phyloP scores from a whole-genome alignment of 2,888 invertebrate species.

The Sepiola atlantica region DNA sequence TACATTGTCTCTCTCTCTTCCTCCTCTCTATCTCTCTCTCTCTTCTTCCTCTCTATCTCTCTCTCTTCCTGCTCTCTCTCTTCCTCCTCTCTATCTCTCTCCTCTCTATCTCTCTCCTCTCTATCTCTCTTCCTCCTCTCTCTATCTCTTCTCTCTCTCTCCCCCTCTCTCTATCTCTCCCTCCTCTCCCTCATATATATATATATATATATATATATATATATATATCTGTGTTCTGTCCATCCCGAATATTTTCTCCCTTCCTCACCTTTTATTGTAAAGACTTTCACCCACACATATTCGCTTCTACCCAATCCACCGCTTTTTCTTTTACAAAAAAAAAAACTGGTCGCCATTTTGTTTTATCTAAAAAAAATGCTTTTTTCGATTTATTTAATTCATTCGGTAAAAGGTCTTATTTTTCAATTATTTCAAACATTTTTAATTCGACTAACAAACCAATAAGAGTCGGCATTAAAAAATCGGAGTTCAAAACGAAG shows the following conservation, averaged over 20 bases:
- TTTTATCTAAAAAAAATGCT: neutral
- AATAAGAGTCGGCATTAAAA: neutral
- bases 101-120: neutral
- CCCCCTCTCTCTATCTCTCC: neutral
- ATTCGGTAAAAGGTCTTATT: conserved; percentile 19
- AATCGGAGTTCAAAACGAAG: neutral
- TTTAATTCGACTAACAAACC: conserved; percentile 32
- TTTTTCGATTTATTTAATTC: conserved; percentile 32
- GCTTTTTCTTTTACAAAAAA: neutral
- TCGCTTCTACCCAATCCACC: neutral
- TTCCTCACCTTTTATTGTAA: too few species aligned
- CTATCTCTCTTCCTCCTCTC: neutral
- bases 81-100: neutral
- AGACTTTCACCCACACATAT: too few species aligned
- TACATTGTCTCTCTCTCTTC: too few species aligned
- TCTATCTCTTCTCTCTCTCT: neutral
- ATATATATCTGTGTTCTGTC: too few species aligned
- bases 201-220: too few species aligned
- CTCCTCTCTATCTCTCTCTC: too few species aligned
- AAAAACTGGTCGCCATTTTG: neutral
- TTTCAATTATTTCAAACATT: conserved; percentile 32
- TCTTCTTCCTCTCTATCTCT: neutral
- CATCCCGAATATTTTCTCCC: too few species aligned
- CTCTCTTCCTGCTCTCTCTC: too few species aligned
- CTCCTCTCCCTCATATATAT: neutral